Evolutionary conservation across 2,888 invertebrate genomes (phyloP).

Genomic region (Scaptomyza parva): DNA sequence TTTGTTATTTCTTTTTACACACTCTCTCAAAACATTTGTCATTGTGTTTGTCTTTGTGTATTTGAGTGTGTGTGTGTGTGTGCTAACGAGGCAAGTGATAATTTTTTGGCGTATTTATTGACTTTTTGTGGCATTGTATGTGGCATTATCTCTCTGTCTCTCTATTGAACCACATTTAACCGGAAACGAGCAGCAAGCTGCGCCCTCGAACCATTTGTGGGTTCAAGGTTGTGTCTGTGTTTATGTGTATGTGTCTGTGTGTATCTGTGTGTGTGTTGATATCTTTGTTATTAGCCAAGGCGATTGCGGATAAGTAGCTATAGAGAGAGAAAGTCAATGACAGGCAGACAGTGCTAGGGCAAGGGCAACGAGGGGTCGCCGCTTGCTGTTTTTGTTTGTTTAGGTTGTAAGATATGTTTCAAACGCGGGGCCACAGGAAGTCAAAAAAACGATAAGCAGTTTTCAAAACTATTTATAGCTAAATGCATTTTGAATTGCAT

Average conservation of each 20-base stretch:
- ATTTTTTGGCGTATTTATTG: slow-evolving; percentile 77
- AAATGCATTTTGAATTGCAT: slow-evolving; percentile 32
- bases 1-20: slow-evolving; percentile 15
- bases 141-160: slow-evolving; percentile 17
- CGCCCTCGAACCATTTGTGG: slow-evolving; percentile 18
- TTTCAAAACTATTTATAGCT: slow-evolving; percentile 49
- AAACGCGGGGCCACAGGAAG: slow-evolving; percentile 43
- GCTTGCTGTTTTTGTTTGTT: slow-evolving; percentile 39
- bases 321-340: slow-evolving; percentile 28
- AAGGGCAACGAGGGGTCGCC: neutral
- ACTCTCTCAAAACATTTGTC: slow-evolving; percentile 16
- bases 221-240: slow-evolving; percentile 63
- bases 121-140: slow-evolving; percentile 71
- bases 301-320: slow-evolving; percentile 44
- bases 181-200: slow-evolving; percentile 72
- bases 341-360: slow-evolving; percentile 1
- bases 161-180: slow-evolving; percentile 49
- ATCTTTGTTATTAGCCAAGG: slow-evolving; percentile 68
- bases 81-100: slow-evolving; percentile 77
- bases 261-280: slow-evolving; percentile 57
- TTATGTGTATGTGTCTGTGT: too few relatives aligned
- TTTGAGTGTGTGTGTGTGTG: slow-evolving; percentile 21
- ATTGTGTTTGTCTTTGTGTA: slow-evolving; percentile 2
- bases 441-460: slow-evolving; percentile 52
- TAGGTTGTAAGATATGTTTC: slow-evolving; percentile 37